Evolutionary conservation across 1,140 invertebrate genomes (phyloP).

Genomic region (Drosophila rhopaloa): DNA sequence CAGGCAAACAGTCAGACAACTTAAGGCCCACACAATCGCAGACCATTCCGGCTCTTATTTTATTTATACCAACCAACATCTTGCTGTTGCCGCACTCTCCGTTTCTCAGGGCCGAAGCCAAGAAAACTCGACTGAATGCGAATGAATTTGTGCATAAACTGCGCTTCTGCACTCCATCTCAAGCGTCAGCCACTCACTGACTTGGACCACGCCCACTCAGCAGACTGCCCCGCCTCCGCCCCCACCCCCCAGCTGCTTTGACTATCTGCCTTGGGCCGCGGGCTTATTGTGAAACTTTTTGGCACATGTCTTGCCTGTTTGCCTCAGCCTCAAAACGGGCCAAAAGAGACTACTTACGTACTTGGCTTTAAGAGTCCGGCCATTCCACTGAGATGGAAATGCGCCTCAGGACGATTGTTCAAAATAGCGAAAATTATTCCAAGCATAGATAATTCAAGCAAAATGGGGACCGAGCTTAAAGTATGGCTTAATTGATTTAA

Average conservation of each 20-base stretch:
- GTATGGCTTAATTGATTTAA: conserved; percentile 35
- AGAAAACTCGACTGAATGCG: conserved; percentile 50
- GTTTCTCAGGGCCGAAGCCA: conserved; percentile 20
- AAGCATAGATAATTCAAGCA: conserved; percentile 17
- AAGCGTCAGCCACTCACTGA: conserved; percentile 46
- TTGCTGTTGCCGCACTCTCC: conserved; percentile 39
- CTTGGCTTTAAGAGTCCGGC: conserved; percentile 29
- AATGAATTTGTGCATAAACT: conserved; percentile 77
- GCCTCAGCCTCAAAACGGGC: conserved; percentile 39
- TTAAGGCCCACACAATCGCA: conserved; percentile 29
- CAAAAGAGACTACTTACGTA: conserved; percentile 41
- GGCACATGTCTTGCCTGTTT: conserved; percentile 78
- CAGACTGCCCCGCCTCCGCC: background rate
- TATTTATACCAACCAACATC: conserved; percentile 50
- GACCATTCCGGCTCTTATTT: conserved; percentile 12
- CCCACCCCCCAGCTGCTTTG: conserved; percentile 16
- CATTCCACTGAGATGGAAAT: conserved; percentile 7
- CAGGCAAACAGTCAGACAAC: conserved; percentile 58
- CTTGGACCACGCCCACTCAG: conserved; percentile 34
- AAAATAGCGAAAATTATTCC: conserved; percentile 59
- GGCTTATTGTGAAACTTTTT: conserved; percentile 81
- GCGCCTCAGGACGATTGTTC: conserved; percentile 52
- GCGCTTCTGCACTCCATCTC: conserved; percentile 62
- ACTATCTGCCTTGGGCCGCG: conserved; percentile 53
- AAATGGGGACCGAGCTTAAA: conserved; percentile 6